These are phyloP conservation scores for Trichonephila clavipes DNA, from an alignment of 1,140 invertebrate genomes.

Conservation along the genomic window DNA sequence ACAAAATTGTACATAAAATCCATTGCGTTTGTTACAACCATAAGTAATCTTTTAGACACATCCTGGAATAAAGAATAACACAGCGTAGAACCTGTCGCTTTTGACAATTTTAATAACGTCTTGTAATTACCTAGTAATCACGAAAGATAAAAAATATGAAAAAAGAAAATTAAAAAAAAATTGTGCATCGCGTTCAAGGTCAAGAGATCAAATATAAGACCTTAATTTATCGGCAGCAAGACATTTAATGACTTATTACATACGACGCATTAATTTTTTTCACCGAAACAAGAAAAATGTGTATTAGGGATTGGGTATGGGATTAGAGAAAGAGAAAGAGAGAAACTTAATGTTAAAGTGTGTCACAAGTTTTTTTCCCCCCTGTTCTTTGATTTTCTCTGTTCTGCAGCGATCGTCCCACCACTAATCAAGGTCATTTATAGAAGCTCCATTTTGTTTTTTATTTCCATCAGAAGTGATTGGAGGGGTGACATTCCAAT, in stretches of 20 bases:
- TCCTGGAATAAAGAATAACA: slow-evolving; percentile 3
- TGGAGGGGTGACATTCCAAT: background rate
- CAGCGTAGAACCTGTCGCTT: background rate
- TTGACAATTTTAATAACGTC: slow-evolving; percentile 36
- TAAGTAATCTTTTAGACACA: background rate
- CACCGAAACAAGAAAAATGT: background rate
- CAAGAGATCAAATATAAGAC: slow-evolving; percentile 24
- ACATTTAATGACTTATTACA: slow-evolving; percentile 64
- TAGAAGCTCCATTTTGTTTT: slow-evolving; percentile 25
- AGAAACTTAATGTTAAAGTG: slow-evolving; percentile 30
- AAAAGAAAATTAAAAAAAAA: background rate
- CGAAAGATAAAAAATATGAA: too few relatives aligned
- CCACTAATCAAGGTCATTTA: slow-evolving; percentile 60
- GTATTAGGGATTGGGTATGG: background rate
- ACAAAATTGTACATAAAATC: too few relatives aligned
- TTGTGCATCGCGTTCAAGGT: slow-evolving; percentile 13
- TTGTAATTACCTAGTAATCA: slow-evolving; percentile 33
- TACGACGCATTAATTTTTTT: slow-evolving; percentile 51
- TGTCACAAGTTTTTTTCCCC: slow-evolving; percentile 26
- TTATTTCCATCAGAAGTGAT: slow-evolving; percentile 1
- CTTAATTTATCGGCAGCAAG: slow-evolving; percentile 19
- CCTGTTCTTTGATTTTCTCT: background rate
- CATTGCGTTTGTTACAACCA: too few relatives aligned
- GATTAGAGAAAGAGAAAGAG: too few relatives aligned
- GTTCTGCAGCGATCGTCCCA: slow-evolving; percentile 11